Percentiles rank a stretch among this genome's conserved stretches.
phyloP scores from a whole-genome alignment of 2,888 invertebrate species.

The Neria commutata region DNA sequence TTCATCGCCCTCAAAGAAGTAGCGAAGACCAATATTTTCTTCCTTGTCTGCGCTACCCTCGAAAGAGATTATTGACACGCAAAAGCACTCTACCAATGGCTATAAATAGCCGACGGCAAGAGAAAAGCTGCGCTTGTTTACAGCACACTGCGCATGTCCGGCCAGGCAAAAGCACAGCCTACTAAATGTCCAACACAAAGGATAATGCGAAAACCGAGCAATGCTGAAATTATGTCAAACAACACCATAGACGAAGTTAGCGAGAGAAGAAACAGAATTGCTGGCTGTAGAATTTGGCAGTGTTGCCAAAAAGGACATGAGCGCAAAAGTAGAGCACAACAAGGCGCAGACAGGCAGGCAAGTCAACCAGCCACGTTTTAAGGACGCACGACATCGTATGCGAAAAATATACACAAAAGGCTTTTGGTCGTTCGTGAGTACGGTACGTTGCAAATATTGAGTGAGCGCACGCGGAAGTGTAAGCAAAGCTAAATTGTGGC shows the following conservation, averaged over 20 bases:
- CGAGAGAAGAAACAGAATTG: background rate
- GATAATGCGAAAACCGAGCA: background rate
- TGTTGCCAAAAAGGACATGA: conserved; percentile 35
- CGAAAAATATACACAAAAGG: conserved; percentile 38
- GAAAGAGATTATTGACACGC: no score
- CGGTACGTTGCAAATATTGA: conserved; percentile 41
- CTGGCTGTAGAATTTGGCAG: conserved; percentile 25
- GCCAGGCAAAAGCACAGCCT: background rate
- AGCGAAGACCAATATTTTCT: no score
- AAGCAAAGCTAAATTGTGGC: conserved; percentile 2
- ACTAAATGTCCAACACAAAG: background rate
- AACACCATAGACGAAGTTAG: background rate
- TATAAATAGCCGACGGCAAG: no score
- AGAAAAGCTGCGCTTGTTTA: no score
- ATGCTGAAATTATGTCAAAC: background rate
- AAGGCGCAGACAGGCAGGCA: no score
- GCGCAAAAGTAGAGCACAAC: conserved; percentile 6
- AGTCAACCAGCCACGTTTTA: no score
- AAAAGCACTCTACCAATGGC: no score
- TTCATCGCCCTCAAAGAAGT: no score
- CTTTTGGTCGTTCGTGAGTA: conserved; percentile 54
- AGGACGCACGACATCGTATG: conserved; percentile 15
- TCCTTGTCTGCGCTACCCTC: no score
- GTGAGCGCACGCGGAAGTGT: conserved; percentile 4
- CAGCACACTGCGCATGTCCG: background rate